These are phyloP conservation scores for Sipha flava DNA, from an alignment of 1,140 invertebrate genomes.

Conservation along the genomic window DNA sequence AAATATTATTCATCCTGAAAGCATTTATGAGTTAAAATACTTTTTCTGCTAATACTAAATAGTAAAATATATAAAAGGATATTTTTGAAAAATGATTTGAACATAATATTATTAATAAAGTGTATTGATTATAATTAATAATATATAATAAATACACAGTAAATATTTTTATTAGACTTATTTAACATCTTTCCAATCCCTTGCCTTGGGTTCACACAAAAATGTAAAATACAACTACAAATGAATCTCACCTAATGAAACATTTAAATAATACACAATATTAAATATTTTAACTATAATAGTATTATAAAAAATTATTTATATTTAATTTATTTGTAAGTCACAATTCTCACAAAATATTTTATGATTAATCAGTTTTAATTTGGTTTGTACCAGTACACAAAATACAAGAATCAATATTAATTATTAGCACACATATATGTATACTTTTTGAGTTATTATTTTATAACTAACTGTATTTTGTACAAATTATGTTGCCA, in stretches of 20 bases:
- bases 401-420: background rate
- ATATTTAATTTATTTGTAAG: constrained; percentile 23
- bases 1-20: constrained; percentile 19
- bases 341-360: constrained; percentile 6
- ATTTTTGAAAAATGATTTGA: constrained; percentile 17
- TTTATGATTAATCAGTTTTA: constrained; percentile 3
- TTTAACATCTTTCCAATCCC: background rate
- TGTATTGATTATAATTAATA: constrained; percentile 25
- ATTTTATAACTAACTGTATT: background rate
- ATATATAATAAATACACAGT: constrained; percentile 10
- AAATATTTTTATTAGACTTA: constrained; percentile 10
- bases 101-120: constrained; percentile 5
- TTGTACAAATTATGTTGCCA: background rate
- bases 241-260: constrained; percentile 21
- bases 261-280: constrained; percentile 27
- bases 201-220: background rate
- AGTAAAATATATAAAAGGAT: background rate
- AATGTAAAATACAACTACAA: constrained; percentile 21
- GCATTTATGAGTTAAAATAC: constrained; percentile 18
- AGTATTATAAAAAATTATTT: constrained; percentile 24
- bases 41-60: background rate
- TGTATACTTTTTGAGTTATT: background rate
- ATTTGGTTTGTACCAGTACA: constrained; percentile 7
- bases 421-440: background rate
- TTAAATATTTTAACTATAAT: constrained; percentile 5